Evolutionary conservation across 1,140 invertebrate species (phyloP).

Genomic region (Drosophila nasuta): DNA sequence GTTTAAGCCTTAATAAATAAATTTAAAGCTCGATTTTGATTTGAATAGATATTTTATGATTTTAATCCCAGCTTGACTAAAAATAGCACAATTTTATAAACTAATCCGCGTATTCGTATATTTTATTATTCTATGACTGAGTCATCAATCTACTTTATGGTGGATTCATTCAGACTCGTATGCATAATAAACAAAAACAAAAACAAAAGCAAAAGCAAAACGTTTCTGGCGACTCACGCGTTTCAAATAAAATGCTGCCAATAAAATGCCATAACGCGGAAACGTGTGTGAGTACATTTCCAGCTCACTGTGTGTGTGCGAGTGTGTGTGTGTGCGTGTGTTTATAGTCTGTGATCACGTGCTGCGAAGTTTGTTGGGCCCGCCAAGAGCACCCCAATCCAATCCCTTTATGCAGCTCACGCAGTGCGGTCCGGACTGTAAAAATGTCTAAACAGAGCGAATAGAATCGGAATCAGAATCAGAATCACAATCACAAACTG

Average conservation of each 20-base stretch:
- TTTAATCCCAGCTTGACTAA: background rate
- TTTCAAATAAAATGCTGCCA: constrained; percentile 78
- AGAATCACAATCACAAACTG: background rate
- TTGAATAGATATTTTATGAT: background rate
- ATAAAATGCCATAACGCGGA: constrained; percentile 74
- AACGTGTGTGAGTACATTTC: constrained; percentile 59
- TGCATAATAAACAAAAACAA: constrained; percentile 45
- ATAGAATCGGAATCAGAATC: constrained; percentile 46
- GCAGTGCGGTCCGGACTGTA: constrained; percentile 52
- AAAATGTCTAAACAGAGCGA: constrained; percentile 74
- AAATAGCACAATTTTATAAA: constrained; percentile 18
- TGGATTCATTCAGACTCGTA: constrained; percentile 12
- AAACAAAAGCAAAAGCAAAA: constrained; percentile 28
- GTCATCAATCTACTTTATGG: constrained; percentile 44
- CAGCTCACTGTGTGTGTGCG: constrained; percentile 17
- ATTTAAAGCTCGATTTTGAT: background rate
- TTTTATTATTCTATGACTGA: constrained; percentile 36
- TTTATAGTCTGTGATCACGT: constrained; percentile 73
- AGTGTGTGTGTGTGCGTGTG: constrained; percentile 27
- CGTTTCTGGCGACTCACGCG: constrained; percentile 65
- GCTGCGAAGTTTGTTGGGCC: constrained; percentile 67
- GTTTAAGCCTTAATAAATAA: too few relatives aligned
- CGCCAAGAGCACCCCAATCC: constrained; percentile 9
- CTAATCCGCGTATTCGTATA: constrained; percentile 33
- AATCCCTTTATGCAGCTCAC: constrained; percentile 47